These are phyloP conservation scores for Himalopsyche japonica DNA, from an alignment of 2,888 invertebrate species.

Conservation along the genomic window DNA sequence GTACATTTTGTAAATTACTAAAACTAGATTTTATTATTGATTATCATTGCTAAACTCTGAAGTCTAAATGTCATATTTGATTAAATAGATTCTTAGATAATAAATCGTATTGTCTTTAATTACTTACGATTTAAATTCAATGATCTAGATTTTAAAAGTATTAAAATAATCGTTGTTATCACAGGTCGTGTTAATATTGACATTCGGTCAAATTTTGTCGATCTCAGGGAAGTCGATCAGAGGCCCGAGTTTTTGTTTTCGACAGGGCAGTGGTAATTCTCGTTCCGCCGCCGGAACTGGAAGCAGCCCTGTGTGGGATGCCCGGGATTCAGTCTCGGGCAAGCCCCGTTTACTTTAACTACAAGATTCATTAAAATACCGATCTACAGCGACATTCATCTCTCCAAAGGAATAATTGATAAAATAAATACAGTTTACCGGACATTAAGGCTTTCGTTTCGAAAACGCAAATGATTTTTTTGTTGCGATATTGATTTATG, in stretches of 20 bases:
- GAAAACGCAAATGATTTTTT: not conserved
- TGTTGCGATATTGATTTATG: constrained; percentile 40
- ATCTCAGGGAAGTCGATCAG: not conserved
- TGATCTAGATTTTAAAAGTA: not conserved
- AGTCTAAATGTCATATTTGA: not conserved
- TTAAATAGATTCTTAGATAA: not conserved
- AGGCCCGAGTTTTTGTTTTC: not conserved
- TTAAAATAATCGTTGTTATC: not conserved
- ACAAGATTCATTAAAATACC: not conserved
- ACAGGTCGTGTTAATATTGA: not conserved
- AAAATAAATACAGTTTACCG: constrained; percentile 16
- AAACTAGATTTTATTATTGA: not conserved
- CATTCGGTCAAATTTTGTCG: not conserved
- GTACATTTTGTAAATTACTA: not conserved
- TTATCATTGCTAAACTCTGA: not conserved
- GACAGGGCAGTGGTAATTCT: not conserved
- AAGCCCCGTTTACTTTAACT: not conserved
- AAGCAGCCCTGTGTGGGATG: not conserved
- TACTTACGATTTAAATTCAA: not conserved
- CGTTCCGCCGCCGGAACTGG: not conserved
- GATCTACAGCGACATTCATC: constrained; percentile 25
- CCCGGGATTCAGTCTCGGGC: not conserved
- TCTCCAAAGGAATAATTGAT: constrained; percentile 11
- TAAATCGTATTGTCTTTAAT: not conserved
- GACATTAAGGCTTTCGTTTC: constrained; percentile 15